phyloP scores from a whole-genome alignment of 2,113 vertebrate species.

The Phalacrocorax carbo region DNA sequence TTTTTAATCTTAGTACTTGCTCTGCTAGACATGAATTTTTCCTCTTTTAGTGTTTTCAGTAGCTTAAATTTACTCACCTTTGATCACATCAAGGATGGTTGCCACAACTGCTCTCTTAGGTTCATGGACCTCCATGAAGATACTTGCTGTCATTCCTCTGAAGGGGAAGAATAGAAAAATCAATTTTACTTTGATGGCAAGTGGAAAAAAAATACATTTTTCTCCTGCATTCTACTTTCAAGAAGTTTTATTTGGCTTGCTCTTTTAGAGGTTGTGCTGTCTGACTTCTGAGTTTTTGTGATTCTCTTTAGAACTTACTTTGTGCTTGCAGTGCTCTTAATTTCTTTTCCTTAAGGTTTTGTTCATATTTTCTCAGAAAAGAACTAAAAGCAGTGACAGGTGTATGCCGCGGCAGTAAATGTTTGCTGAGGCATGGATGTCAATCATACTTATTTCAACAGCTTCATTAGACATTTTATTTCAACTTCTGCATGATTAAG shows the following conservation, averaged over 20 bases:
- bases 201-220: not conserved
- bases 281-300: not conserved
- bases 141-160: not conserved
- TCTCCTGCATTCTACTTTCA: not conserved
- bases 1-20: conserved; percentile 44
- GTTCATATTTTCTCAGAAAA: not conserved
- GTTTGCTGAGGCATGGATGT: not conserved
- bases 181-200: not conserved
- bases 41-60: conserved; percentile 44
- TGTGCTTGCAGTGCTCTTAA: not conserved
- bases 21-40: conserved; percentile 30
- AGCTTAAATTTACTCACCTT: conserved; percentile 23
- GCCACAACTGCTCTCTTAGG: not conserved
- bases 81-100: not conserved
- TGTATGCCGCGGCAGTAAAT: not conserved
- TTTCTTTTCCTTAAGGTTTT: not conserved
- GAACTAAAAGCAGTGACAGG: not conserved
- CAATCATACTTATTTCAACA: not conserved
- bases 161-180: not conserved
- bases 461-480: not conserved
- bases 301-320: not conserved
- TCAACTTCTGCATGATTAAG: not conserved
- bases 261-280: not conserved
- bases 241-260: not conserved
- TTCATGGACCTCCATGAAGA: not conserved